phyloP scores from a whole-genome alignment of 53 echinoderm and acorn worm species.

The Patiria pectinifera region DNA sequence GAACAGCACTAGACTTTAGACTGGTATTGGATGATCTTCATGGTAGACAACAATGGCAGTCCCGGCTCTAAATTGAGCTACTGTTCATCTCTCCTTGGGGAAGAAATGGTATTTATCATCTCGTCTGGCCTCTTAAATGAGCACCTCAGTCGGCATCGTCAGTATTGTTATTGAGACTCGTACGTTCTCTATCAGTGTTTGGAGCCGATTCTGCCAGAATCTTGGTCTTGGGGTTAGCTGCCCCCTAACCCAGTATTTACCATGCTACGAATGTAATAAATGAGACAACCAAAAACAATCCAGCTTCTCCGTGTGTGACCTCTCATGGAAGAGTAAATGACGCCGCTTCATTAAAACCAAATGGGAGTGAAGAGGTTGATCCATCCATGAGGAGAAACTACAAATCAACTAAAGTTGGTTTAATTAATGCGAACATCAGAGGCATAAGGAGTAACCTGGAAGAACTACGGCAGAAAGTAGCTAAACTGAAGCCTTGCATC shows the following conservation, averaged over 20 bases:
- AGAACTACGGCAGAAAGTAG: background rate
- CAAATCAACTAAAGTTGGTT: background rate
- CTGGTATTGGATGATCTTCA: background rate
- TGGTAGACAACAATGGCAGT: background rate
- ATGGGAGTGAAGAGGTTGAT: conserved; percentile 8
- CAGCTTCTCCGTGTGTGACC: background rate
- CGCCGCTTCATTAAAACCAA: conserved; percentile 1
- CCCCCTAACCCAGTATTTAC: background rate
- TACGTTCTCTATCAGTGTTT: background rate
- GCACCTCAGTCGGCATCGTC: background rate
- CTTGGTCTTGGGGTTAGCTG: background rate
- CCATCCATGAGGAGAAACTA: background rate
- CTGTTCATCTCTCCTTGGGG: background rate
- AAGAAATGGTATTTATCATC: background rate
- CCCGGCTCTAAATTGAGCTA: conserved; percentile 1
- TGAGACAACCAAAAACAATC: background rate
- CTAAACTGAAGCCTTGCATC: background rate
- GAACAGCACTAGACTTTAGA: background rate
- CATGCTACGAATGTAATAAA: background rate
- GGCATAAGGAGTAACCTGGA: background rate
- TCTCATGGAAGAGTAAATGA: background rate
- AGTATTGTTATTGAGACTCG: background rate
- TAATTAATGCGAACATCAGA: background rate
- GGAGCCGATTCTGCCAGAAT: background rate
- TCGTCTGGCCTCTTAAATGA: conserved; percentile 3